Evolutionary conservation across 2,113 vertebrate species (phyloP).

Genomic region (Mobula hypostoma): DNA sequence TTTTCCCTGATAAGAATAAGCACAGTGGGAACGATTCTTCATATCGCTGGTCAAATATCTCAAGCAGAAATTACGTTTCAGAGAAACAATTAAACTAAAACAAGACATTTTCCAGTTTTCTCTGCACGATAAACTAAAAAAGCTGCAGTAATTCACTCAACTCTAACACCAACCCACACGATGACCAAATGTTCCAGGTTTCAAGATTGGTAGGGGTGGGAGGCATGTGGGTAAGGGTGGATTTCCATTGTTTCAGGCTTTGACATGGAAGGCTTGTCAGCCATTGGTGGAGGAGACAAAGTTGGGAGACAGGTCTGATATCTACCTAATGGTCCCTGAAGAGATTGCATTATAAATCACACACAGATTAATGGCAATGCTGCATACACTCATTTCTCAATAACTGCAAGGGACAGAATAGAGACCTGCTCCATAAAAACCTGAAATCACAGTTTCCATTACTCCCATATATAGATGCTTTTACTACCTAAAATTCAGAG

Average conservation of each 20-base stretch:
- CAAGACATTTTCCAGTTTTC: background rate
- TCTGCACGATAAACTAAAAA: background rate
- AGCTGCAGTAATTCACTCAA: background rate
- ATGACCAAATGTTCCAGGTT: no score
- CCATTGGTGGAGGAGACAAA: no score
- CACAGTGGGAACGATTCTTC: no score
- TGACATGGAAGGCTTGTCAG: no score
- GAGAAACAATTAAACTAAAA: background rate
- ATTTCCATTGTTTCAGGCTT: no score
- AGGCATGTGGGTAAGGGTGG: no score
- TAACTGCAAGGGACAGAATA: background rate
- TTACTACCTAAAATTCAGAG: background rate
- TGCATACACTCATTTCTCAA: background rate
- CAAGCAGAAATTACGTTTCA: background rate
- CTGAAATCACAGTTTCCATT: background rate
- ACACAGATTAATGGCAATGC: background rate
- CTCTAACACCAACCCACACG: no score
- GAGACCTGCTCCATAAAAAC: background rate
- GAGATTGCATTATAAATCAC: background rate
- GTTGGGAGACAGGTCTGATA: no score
- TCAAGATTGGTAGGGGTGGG: background rate
- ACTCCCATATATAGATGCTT: background rate
- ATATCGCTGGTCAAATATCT: background rate
- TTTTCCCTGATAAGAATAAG: no score
- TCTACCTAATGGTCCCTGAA: background rate